These are phyloP conservation scores for Rhinoptilus africanus DNA, from an alignment of 2,113 vertebrate genomes.

Conservation along the genomic window DNA sequence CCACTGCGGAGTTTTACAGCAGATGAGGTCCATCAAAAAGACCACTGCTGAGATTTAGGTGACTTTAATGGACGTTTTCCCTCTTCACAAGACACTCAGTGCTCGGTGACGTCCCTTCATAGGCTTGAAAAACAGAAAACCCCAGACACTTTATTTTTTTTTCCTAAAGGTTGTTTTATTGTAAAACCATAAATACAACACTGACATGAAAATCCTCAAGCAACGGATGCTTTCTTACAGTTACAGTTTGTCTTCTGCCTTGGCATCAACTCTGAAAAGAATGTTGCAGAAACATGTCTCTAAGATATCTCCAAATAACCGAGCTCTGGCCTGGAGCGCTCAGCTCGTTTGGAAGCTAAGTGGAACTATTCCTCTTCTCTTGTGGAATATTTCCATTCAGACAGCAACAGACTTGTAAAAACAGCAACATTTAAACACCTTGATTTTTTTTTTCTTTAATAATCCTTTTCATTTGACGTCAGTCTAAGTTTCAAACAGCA, in stretches of 20 bases:
- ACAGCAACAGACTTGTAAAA: constrained; percentile 78
- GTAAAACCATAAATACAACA: constrained; percentile 86
- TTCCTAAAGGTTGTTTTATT: constrained; percentile 79
- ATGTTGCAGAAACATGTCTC: constrained; percentile 70
- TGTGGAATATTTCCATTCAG: constrained; percentile 70
- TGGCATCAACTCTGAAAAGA: constrained; percentile 75
- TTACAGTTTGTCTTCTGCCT: constrained; percentile 76
- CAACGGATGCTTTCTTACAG: constrained; percentile 76
- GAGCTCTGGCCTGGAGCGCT: constrained; percentile 63
- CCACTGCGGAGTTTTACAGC: neutral
- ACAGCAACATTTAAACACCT: constrained; percentile 77
- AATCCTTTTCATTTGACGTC: constrained; percentile 71
- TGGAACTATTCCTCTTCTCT: constrained; percentile 70
- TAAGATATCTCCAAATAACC: constrained; percentile 41
- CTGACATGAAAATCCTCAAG: constrained; percentile 80
- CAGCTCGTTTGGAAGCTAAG: constrained; percentile 59
- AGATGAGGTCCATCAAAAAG: neutral
- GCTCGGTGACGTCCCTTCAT: neutral
- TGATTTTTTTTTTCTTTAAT: constrained; percentile 50
- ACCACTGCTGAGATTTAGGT: neutral
- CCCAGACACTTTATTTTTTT: constrained; percentile 10
- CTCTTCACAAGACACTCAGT: neutral
- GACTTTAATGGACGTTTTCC: neutral
- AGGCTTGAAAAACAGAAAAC: neutral
- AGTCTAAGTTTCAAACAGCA: constrained; percentile 74